Conservation (phyloP, 2,113 vertebrate species). For the Actinemys pallida region DNA sequence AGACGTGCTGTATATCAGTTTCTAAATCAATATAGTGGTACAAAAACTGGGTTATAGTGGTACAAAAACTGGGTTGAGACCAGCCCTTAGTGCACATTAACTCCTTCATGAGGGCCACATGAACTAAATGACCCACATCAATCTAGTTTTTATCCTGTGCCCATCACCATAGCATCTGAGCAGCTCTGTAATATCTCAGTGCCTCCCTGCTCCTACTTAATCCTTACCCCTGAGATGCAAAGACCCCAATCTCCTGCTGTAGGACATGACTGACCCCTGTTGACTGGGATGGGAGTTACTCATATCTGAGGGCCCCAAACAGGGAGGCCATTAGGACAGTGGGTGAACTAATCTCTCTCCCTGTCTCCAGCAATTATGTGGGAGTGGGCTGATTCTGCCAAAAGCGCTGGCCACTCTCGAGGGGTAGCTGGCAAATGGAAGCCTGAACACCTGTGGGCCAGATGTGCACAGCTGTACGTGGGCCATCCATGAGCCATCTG, state of each 20-base stretch:
- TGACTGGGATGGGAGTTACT: fast-evolving
- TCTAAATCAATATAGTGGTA: fast-evolving
- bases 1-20: neutral
- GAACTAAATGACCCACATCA: neutral
- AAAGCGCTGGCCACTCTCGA: neutral
- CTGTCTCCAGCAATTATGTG: neutral
- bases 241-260: neutral
- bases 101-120: neutral
- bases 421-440: neutral
- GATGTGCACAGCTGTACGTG: constrained; percentile 59
- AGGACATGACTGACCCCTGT: neutral
- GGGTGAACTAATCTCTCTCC: fast-evolving
- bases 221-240: neutral
- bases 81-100: neutral
- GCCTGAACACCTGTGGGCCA: constrained; percentile 69
- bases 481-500: constrained; percentile 58
- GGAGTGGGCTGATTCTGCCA: neutral
- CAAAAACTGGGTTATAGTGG: fast-evolving
- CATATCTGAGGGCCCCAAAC: neutral
- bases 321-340: neutral
- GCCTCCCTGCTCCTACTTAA: neutral
- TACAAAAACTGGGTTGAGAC: neutral
- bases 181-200: neutral
- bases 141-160: neutral
- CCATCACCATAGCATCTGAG: fast-evolving